Base-by-base conservation (phyloP, 2,888 invertebrate species). In the Cataglyphis rosenhaueri region DNA sequence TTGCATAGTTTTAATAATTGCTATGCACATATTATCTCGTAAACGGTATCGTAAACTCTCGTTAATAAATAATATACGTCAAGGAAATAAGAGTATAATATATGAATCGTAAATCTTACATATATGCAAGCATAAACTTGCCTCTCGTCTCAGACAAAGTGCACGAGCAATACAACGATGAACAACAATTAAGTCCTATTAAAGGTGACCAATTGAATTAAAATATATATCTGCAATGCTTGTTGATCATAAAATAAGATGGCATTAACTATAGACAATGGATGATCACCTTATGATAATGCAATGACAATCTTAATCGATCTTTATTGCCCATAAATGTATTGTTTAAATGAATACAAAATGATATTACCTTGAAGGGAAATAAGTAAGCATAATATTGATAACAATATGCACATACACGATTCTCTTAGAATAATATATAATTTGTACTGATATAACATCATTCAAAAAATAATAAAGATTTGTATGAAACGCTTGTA, bases 131-230 rank as follows among this genome's bases (percentile, higher is more conserved):
- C 9, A 15, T 55, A 70, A 59, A 41, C 35, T 35, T 35, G 35
- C 35, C 4, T 0, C 35, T 35, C 25, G 18, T 18, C 29, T 38
- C 25, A n/a, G 25, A 48, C 61, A 15, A 38, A 18, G 15, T 25
- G 35, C 12, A 21, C 66, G n/a, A 9, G 21, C 44, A 9, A 10
- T 48, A 15, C 21, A 38, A 55, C 57, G n/a, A 76, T 66, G 10
- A 76, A 66, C 29, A 38, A 65, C 12, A 76, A 66, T 76, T 66
- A 76, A 41, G 29, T 38, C n/a, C 66, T 35, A 66, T 66, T 57
- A 66, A 3, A 44, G 65, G 9, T 25, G 25, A 38, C 32, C 64
- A 65, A 64, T 65, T 75, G 64, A 41, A 25, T 48, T 48, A 65
- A 65, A 62, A 62, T 35, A 48, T 35, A 21, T 15, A 62, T 15